A percentile compares a stretch with the other conserved stretches of the same genome.
phyloP scores from a whole-genome alignment of 2,888 invertebrate genomes.

The Tricholauxania praeusta region DNA sequence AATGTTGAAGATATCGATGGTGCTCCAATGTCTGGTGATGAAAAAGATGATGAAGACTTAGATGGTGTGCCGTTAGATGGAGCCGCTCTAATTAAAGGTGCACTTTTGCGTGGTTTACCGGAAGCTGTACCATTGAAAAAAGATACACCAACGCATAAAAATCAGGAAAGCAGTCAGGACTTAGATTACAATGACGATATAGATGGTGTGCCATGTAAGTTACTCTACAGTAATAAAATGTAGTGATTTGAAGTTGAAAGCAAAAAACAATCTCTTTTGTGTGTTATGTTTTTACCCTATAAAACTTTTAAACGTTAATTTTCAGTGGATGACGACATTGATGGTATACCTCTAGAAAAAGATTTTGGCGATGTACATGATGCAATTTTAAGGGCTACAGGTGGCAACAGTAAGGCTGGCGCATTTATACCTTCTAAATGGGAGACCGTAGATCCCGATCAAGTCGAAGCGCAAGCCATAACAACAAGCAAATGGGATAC shows the following conservation, averaged over 20 bases:
- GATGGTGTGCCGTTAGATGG: conserved; percentile 86
- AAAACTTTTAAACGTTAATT: conserved; percentile 42
- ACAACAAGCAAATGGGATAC: conserved; percentile 91
- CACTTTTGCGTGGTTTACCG: conserved; percentile 69
- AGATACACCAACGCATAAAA: conserved; percentile 53
- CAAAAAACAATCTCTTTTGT: no score
- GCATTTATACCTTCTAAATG: conserved; percentile 94
- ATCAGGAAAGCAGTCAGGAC: conserved; percentile 54
- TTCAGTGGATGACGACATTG: conserved; percentile 80
- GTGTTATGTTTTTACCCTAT: background rate
- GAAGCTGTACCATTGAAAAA: conserved; percentile 63
- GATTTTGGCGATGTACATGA: conserved; percentile 30
- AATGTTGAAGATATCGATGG: conserved; percentile 68
- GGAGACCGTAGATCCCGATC: conserved; percentile 94
- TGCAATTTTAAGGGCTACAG: conserved; percentile 45
- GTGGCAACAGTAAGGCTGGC: conserved; percentile 66
- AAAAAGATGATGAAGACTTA: conserved; percentile 74
- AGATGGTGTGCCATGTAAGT: conserved; percentile 76
- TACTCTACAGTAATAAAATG: no score
- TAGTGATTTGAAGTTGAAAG: no score
- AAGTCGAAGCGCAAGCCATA: conserved; percentile 84
- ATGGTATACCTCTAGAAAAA: conserved; percentile 77
- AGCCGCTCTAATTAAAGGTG: conserved; percentile 82
- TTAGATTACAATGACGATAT: conserved; percentile 73
- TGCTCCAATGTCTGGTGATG: conserved; percentile 70